Conservation (phyloP, 2,113 vertebrate genomes). For the Pomatostomus ruficeps region DNA sequence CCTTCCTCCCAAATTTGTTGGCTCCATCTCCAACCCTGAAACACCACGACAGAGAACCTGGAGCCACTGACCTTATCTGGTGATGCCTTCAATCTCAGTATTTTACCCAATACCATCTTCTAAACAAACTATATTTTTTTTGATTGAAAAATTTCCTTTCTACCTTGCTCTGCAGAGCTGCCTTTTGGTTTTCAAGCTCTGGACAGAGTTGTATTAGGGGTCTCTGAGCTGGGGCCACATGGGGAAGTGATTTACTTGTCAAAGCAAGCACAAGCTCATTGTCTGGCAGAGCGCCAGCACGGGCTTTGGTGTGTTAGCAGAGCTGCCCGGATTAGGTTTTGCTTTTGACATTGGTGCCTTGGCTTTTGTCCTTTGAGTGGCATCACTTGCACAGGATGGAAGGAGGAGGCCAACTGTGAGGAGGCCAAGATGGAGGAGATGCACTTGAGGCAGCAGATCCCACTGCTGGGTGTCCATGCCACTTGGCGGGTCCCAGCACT, state of each 20-base stretch:
- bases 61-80: background rate
- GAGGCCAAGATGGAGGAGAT: background rate
- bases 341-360: background rate
- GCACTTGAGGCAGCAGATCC: background rate
- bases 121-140: background rate
- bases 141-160: background rate
- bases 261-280: background rate
- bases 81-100: background rate
- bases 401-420: background rate
- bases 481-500: rapidly evolving
- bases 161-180: background rate
- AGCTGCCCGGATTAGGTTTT: background rate
- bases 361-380: background rate
- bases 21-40: background rate
- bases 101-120: background rate
- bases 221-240: background rate
- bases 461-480: rapidly evolving
- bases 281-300: background rate
- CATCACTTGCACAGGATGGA: rapidly evolving
- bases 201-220: background rate
- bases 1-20: background rate
- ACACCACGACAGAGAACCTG: background rate
- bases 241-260: background rate
- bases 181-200: background rate
- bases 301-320: background rate